Percentiles rank a stretch among this genome's conserved stretches.
These are phyloP conservation scores for Habropoda laboriosa DNA, from an alignment of 1,140 invertebrate species.

Conservation along the genomic window DNA sequence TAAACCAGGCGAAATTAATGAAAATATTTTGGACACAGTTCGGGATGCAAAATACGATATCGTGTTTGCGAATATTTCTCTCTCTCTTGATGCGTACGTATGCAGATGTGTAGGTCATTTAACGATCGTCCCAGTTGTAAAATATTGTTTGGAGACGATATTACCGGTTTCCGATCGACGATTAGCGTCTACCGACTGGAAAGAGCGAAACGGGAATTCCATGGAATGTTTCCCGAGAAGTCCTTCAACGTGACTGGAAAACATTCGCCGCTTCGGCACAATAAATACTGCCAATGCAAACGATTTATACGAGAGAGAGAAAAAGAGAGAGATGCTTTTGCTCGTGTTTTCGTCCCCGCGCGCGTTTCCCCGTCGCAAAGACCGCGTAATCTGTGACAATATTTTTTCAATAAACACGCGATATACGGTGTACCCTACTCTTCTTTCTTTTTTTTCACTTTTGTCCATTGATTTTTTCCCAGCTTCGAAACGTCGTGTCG, in stretches of 20 bases:
- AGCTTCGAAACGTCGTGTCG: too few species aligned
- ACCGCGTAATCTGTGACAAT: constrained; percentile 17
- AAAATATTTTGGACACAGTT: background rate
- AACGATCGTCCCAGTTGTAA: background rate
- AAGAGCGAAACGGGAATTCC: constrained; percentile 31
- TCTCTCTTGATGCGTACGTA: background rate
- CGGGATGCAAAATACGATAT: background rate
- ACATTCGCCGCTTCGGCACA: constrained; percentile 47
- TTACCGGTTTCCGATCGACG: constrained; percentile 41
- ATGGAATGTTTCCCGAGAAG: constrained; percentile 45
- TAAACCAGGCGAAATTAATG: background rate
- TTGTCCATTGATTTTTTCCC: background rate
- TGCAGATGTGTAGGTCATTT: too few species aligned
- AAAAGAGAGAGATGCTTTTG: too few species aligned
- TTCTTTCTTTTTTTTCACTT: background rate
- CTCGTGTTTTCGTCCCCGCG: constrained; percentile 21
- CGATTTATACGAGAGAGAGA: constrained; percentile 49
- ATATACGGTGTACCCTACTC: background rate
- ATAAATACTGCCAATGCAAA: constrained; percentile 63
- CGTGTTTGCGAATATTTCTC: background rate
- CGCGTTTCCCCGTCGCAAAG: background rate
- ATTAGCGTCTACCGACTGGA: constrained; percentile 18
- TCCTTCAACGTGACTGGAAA: constrained; percentile 58
- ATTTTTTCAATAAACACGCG: background rate
- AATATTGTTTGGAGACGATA: constrained; percentile 46